Base-by-base conservation (phyloP, 2,113 vertebrate species). In the pig (Sus scrofa) region DNA sequence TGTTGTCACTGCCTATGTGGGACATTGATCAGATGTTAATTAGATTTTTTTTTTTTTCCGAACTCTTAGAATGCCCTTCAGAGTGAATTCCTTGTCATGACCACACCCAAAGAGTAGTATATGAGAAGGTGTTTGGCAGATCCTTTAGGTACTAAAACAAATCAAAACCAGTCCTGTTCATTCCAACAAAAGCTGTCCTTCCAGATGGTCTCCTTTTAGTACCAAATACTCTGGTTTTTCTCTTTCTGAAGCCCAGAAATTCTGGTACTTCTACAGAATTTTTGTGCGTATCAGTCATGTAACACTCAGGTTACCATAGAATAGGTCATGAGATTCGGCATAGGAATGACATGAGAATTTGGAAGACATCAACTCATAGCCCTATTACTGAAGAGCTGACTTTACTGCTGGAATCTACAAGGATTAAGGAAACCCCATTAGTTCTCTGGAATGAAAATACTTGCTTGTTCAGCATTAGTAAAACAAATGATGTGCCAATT, bases 401-500 rank as follows among this genome's bases (percentile, higher is more conserved):
- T 82, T 71, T 89, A 18, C 65, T 52, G 1, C 39, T 60, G 2
- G 67, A 70, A 26, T 94, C 89, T 91, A 52, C 67, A 95, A 78
- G 90, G 93, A 67, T 78, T 95, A 89, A 82, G 75, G 67, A 81
- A 91, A 94, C 83, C 62, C 26, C 74, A 52, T 73, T 68, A 60
- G 60, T 93, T 91, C 95, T 75, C 62, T 67, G 84, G 73, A 97
- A 81, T 74, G 82, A 81, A 97, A 65, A 96, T 67, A 11, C 52
- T 96, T 92, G 37, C 78, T 95, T 86, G 81, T 62, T 94, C 73
- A 79, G 32, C 22, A 27, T 37, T 92, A 87, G 86, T 94, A 95
- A 68, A 96, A 52, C 37, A 97, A 56, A 87, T 15, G 32, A 85
- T 84, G 32, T 86, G 85, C 93, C 83, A 92, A 77, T 70, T 89